These are phyloP conservation scores for Drosophila pegasa DNA, from an alignment of 2,888 invertebrate species.

Conservation along the genomic window DNA sequence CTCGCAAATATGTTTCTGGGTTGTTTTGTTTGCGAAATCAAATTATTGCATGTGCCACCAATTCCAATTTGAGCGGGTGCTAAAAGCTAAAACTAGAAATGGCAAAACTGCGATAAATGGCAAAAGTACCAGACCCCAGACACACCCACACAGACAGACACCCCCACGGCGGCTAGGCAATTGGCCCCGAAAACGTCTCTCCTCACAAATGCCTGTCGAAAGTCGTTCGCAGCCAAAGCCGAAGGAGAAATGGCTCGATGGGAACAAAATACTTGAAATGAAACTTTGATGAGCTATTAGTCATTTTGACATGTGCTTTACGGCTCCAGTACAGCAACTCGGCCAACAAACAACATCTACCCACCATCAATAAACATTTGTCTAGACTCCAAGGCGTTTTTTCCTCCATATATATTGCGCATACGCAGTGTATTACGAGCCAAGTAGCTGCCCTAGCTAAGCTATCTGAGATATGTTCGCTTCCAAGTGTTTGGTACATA, in stretches of 20 bases:
- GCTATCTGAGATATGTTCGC: constrained; percentile 17
- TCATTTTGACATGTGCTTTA: constrained; percentile 73
- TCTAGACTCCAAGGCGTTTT: constrained; percentile 37
- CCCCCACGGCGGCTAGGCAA: constrained; percentile 33
- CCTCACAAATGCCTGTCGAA: constrained; percentile 59
- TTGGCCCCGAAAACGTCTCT: constrained; percentile 38
- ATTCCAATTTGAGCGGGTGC: constrained; percentile 59
- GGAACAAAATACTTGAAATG: constrained; percentile 56
- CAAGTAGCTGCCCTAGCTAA: constrained; percentile 11
- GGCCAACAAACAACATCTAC: neutral
- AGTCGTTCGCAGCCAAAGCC: constrained; percentile 41
- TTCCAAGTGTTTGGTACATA: neutral
- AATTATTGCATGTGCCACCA: constrained; percentile 77
- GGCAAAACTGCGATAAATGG: constrained; percentile 5
- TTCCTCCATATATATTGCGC: constrained; percentile 38
- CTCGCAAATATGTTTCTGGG: constrained; percentile 35
- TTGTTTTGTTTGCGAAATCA: constrained; percentile 61
- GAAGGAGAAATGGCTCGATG: constrained; percentile 34
- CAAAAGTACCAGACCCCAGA: neutral
- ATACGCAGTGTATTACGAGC: constrained; percentile 44
- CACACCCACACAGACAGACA: neutral
- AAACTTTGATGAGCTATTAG: constrained; percentile 75
- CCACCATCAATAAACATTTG: constrained; percentile 29
- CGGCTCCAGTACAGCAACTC: neutral
- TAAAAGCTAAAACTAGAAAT: constrained; percentile 33